phyloP scores from a whole-genome alignment of 2,888 invertebrate genomes.

The Ophion ventricosus region DNA sequence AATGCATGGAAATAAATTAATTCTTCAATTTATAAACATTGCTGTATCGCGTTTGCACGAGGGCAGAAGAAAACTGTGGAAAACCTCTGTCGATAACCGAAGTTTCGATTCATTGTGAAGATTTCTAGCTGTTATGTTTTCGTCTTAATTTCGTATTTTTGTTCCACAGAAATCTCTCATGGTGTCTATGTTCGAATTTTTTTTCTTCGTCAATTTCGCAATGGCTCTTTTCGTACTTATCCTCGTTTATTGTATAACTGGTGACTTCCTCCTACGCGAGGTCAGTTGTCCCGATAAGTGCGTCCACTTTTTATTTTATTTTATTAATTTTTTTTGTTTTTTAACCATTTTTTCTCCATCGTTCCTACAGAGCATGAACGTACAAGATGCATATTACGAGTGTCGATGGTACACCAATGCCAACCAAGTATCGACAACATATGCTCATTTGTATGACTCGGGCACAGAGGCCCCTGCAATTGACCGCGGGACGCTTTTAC shows the following conservation, averaged over 20 bases:
- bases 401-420: slow-evolving; percentile 80
- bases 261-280: slow-evolving; percentile 69
- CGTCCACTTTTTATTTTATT: neutral
- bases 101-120: neutral
- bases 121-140: neutral
- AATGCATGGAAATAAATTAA: too few relatives aligned
- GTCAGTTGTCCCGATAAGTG: slow-evolving; percentile 41
- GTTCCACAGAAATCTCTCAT: slow-evolving; percentile 45
- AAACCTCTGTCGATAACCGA: neutral
- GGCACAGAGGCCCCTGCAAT: slow-evolving; percentile 72
- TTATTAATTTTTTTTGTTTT: slow-evolving; percentile 2
- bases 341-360: neutral
- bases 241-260: slow-evolving; percentile 70
- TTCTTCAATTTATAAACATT: neutral
- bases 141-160: neutral
- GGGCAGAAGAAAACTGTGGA: neutral
- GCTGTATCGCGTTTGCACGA: neutral
- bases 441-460: slow-evolving; percentile 84
- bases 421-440: slow-evolving; percentile 41
- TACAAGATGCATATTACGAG: slow-evolving; percentile 84
- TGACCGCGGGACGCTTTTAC: slow-evolving; percentile 43
- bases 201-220: slow-evolving; percentile 58
- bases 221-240: slow-evolving; percentile 63
- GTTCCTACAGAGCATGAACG: slow-evolving; percentile 81
- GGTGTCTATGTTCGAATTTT: slow-evolving; percentile 55